phyloP scores from a whole-genome alignment of 1,140 invertebrate genomes.

The Hylaeus anthracinus region DNA sequence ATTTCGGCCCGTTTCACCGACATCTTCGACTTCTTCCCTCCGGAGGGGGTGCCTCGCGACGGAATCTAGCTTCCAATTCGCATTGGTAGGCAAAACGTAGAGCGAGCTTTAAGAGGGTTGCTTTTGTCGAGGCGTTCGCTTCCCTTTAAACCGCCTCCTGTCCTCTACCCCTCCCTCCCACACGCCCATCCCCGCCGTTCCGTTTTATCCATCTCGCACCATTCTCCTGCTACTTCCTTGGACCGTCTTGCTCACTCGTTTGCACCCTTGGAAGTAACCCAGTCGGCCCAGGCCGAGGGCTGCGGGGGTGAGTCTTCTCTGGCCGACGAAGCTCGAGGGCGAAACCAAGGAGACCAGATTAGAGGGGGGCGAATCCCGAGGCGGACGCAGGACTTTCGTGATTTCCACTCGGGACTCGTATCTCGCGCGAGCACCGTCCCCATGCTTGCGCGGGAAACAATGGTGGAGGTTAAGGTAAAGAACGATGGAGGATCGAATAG shows the following conservation, averaged over 20 bases:
- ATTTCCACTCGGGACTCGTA: constrained; percentile 66
- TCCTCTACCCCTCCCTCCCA: constrained; percentile 37
- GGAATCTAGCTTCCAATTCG: constrained; percentile 48
- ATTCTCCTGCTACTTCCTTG: constrained; percentile 50
- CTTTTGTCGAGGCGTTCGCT: constrained; percentile 78
- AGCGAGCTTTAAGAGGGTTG: constrained; percentile 80
- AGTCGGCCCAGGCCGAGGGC: not conserved
- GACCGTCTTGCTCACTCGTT: constrained; percentile 47
- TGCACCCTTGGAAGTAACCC: constrained; percentile 55
- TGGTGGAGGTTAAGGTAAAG: constrained; percentile 65
- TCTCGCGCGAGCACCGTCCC: constrained; percentile 57
- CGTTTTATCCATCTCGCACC: constrained; percentile 50
- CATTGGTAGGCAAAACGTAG: constrained; percentile 76
- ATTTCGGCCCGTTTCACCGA: not conserved
- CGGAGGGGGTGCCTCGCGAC: not conserved
- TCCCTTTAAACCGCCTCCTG: constrained; percentile 78
- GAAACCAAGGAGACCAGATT: constrained; percentile 82
- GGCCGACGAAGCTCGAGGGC: constrained; percentile 71
- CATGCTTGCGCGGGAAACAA: constrained; percentile 57
- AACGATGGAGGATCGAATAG: constrained; percentile 55
- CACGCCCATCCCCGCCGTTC: constrained; percentile 35
- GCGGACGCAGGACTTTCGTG: constrained; percentile 63
- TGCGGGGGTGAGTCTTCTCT: constrained; percentile 16
- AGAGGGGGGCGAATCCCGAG: constrained; percentile 73
- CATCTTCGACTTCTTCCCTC: not conserved